phyloP scores from a whole-genome alignment of 1,140 invertebrate species.

The Zaprionus lachaisei region DNA sequence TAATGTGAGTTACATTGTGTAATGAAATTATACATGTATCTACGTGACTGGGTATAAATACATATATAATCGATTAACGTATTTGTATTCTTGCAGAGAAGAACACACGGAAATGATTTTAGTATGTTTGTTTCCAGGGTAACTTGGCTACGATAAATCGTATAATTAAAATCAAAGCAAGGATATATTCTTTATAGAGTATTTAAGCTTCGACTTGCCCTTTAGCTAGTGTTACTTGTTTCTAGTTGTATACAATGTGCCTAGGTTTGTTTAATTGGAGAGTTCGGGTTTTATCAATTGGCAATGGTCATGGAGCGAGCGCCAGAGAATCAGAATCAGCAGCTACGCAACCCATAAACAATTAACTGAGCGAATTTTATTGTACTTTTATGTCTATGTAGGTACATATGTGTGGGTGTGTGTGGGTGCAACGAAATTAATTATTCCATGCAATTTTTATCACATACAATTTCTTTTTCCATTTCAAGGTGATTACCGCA shows the following conservation, averaged over 20 bases:
- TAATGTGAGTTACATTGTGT: neutral
- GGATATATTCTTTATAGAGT: neutral
- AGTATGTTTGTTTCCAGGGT: neutral
- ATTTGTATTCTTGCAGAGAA: neutral
- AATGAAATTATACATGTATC: neutral
- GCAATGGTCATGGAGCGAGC: constrained; percentile 33
- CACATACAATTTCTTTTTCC: constrained; percentile 11
- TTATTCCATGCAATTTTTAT: constrained; percentile 33
- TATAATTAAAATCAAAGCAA: neutral
- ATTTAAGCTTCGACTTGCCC: neutral
- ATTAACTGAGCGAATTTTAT: constrained; percentile 14
- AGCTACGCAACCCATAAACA: constrained; percentile 26
- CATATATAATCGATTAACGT: neutral
- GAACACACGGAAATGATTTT: neutral
- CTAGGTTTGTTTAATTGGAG: constrained; percentile 19
- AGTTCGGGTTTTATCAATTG: constrained; percentile 40
- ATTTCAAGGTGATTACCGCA: constrained; percentile 36
- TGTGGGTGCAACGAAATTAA: constrained; percentile 44
- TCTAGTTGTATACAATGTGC: neutral
- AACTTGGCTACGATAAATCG: neutral
- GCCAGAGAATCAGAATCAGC: constrained; percentile 11
- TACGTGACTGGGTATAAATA: neutral
- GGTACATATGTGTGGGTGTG: neutral
- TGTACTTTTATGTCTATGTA: neutral
- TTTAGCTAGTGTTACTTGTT: neutral